Base-by-base conservation (phyloP, 92 coral and sea anemone species). In the Chrysogorgia sp. region DNA sequence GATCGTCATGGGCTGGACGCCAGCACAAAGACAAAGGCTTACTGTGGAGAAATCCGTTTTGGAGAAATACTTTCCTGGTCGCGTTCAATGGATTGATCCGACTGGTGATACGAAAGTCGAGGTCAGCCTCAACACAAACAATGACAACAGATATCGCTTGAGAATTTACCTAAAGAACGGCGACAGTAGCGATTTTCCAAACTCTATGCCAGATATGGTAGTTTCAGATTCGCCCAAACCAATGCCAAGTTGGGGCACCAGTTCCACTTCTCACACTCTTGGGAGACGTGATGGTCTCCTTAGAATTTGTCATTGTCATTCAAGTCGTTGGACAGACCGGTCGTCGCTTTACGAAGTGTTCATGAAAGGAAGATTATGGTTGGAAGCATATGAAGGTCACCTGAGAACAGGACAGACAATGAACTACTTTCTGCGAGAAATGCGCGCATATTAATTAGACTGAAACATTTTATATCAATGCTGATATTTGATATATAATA, bases 131-230 rank as follows among this genome's bases (percentile, higher is more conserved):
- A 82, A 79, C 21, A 89, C 92, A 37, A 71, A 72, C 53, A 83
- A 81, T 80, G 81, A 86, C 70, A 76, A 79, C 28, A 68, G 48
- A 25, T 91, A 91, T 72, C 62, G 63, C 6, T 80, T 91, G 40
- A 76, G 90, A 57, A 47, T 89, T 17, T 89, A 84, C 48, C 56
- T 91, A 21, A 43, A 43, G 50, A n/a, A n/a, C n/a, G n/a, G n/a
- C n/a, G n/a, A n/a, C n/a, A 90, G 88, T 22, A 23, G 17, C 4
- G 97, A 91, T 81, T 91, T 72, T 58, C 97, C 92, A n/a, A 89
- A 91, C 72, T 82, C 88, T 9, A 70, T 87, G 53, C 97, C 97
- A 30, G 66, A 23, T 0, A 64, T 91, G 89, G 90, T 89, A 0
- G 89, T 91, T 34, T 66, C 57, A 12, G 48, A 74, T n/a, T 90